phyloP scores from a whole-genome alignment of 1,140 invertebrate species.

The Procambarus clarkii region DNA sequence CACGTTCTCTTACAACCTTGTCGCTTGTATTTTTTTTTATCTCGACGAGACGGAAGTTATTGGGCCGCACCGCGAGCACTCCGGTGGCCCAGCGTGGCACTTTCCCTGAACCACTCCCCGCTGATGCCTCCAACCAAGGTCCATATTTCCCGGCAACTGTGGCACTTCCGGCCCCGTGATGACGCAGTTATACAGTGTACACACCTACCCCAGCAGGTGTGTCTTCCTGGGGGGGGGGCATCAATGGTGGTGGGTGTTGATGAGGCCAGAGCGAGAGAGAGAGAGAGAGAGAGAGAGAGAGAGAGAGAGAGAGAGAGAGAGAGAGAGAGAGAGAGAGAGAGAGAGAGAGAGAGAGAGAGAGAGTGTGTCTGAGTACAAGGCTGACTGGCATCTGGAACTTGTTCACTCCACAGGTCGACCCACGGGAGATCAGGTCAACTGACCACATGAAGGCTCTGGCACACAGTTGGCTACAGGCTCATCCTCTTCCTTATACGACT shows the following conservation, averaged over 20 bases:
- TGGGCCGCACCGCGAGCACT: not conserved
- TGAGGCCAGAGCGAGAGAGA: not conserved
- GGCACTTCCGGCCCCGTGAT: conserved; percentile 4
- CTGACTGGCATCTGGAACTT: no score
- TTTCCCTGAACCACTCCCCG: conserved; percentile 14
- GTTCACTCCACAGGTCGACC: no score
- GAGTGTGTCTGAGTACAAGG: not conserved
- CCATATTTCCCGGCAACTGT: conserved; percentile 28
- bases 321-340: conserved; percentile 7
- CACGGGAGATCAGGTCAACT: no score
- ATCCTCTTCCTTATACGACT: no score
- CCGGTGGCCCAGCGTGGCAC: not conserved
- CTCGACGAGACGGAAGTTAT: not conserved
- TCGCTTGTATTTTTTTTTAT: not conserved
- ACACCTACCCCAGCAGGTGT: not conserved
- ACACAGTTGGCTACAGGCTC: no score
- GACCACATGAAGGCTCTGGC: no score
- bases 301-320: conserved; percentile 6
- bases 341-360: not conserved
- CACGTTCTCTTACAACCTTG: not conserved
- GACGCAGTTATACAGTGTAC: conserved; percentile 2
- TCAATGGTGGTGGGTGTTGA: not conserved
- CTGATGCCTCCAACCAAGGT: not conserved
- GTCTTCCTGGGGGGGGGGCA: not conserved
- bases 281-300: not conserved